Conservation (phyloP, 2,888 invertebrate genomes). For the Agonopterix heracliana region DNA sequence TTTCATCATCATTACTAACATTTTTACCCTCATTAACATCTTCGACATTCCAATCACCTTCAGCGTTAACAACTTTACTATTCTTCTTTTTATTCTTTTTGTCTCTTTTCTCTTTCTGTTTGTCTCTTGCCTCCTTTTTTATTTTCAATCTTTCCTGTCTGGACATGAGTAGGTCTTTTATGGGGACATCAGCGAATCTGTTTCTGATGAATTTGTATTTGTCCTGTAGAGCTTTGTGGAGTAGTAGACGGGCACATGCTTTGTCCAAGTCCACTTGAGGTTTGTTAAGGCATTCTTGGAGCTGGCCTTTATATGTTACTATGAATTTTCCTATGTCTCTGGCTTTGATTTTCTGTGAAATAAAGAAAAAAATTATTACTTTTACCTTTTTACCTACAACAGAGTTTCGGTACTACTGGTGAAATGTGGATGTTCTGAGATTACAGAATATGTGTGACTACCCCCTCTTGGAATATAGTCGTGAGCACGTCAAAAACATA, state of each 20-base stretch:
- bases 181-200: constrained; percentile 53
- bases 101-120: constrained; percentile 33
- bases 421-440: no score
- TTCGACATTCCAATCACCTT: constrained; percentile 52
- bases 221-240: constrained; percentile 56
- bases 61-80: constrained; percentile 34
- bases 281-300: constrained; percentile 51
- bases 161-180: constrained; percentile 63
- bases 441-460: no score
- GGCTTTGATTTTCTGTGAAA: constrained; percentile 64
- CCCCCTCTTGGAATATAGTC: no score
- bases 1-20: constrained; percentile 4
- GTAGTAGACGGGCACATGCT: constrained; percentile 56
- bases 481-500: no score
- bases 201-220: constrained; percentile 53
- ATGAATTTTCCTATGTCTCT: constrained; percentile 59
- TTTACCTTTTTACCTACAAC: no score
- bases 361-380: background rate
- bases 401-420: no score
- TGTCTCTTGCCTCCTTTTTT: constrained; percentile 56
- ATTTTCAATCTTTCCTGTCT: constrained; percentile 54
- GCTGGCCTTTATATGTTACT: constrained; percentile 51
- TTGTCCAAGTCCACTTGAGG: constrained; percentile 52
- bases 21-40: constrained; percentile 24
- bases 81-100: constrained; percentile 8